phyloP scores from a whole-genome alignment of 1,140 invertebrate species.

The Camponotus vicinus region DNA sequence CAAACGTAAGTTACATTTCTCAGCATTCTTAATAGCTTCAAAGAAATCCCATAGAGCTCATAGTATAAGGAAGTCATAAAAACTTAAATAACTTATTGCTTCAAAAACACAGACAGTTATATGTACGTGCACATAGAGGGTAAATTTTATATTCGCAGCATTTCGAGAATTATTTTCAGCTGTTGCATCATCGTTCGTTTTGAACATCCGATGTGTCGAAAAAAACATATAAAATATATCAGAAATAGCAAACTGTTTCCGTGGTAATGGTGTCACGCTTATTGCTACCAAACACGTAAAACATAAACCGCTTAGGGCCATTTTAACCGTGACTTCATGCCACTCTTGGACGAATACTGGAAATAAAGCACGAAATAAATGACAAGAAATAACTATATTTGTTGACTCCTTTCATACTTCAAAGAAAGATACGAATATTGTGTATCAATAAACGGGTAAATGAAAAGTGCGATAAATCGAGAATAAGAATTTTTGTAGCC shows the following conservation, averaged over 20 bases:
- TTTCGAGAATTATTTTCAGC: conserved; percentile 45
- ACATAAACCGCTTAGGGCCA: background rate
- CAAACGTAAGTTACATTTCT: conserved; percentile 31
- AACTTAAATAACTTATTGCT: conserved; percentile 22
- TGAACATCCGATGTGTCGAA: background rate
- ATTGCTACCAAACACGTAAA: conserved; percentile 64
- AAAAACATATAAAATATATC: conserved; percentile 32
- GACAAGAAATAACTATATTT: conserved; percentile 8
- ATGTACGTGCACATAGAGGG: background rate
- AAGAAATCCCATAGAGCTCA: background rate
- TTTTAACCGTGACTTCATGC: conserved; percentile 67
- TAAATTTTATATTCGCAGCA: conserved; percentile 5
- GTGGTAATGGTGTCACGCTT: conserved; percentile 64
- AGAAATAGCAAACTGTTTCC: conserved; percentile 17
- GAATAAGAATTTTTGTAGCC: conserved; percentile 2
- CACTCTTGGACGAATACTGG: conserved; percentile 24
- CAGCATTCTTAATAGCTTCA: background rate
- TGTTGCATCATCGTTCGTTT: background rate
- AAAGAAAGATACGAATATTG: background rate
- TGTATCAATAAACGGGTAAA: background rate
- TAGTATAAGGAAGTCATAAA: conserved; percentile 4
- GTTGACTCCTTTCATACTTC: background rate
- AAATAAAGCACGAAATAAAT: conserved; percentile 23
- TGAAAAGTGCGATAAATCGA: background rate
- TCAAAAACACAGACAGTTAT: background rate